phyloP scores from a whole-genome alignment of 1,140 invertebrate species.

The Hestina assimilis region DNA sequence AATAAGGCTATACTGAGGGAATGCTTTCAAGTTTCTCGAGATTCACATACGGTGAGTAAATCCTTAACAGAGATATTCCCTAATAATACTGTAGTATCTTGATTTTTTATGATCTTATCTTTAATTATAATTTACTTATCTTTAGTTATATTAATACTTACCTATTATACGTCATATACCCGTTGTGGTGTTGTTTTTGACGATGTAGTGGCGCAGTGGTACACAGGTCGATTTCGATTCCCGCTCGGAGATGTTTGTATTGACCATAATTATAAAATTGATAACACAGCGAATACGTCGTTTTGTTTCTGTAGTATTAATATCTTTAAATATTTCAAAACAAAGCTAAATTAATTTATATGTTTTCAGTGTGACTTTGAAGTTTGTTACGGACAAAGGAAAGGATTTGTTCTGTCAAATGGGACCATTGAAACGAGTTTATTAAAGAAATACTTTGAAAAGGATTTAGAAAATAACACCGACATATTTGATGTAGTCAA shows the following conservation, averaged over 20 bases:
- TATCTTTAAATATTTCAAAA: background rate
- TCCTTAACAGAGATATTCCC: background rate
- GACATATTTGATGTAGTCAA: background rate
- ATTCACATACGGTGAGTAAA: background rate
- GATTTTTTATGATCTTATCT: background rate
- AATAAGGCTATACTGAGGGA: background rate
- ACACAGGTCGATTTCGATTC: too few relatives aligned
- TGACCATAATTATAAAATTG: too few relatives aligned
- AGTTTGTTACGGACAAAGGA: background rate
- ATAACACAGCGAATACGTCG: too few relatives aligned
- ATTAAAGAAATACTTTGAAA: background rate
- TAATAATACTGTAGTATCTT: background rate
- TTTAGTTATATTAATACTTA: too few relatives aligned
- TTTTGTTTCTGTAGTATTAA: too few relatives aligned
- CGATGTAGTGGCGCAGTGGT: too few relatives aligned
- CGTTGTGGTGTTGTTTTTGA: too few relatives aligned
- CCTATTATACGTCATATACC: too few relatives aligned
- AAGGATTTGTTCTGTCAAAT: slow-evolving; percentile 2
- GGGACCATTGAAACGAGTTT: slow-evolving; percentile 1
- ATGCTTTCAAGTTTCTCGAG: background rate
- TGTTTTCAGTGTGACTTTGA: slow-evolving; percentile 15
- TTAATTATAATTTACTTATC: too few relatives aligned
- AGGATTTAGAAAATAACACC: slow-evolving; percentile 3
- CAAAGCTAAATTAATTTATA: background rate
- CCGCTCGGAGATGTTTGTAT: too few relatives aligned